Conservation (phyloP, 2,113 vertebrate species). For the Misgurnus mizolepis region DNA sequence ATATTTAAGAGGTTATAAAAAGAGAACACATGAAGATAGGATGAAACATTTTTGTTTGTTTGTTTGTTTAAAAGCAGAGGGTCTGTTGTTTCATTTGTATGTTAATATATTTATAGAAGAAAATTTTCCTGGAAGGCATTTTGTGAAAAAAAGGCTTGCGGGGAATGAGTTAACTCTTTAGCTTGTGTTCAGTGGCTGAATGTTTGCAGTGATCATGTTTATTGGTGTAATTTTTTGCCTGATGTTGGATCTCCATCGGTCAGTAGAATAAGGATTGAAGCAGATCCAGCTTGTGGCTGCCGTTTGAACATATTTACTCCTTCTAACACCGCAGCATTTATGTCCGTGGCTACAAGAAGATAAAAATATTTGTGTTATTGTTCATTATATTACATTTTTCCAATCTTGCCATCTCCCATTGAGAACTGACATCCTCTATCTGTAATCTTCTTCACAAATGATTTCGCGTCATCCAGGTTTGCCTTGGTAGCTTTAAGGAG, state of each 20-base stretch:
- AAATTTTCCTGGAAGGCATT: no score
- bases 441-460: slow-evolving; percentile 72
- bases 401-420: neutral
- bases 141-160: no score
- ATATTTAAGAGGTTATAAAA: no score
- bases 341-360: slow-evolving; percentile 80
- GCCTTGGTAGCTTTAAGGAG: slow-evolving; percentile 79
- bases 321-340: slow-evolving; percentile 80
- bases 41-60: no score
- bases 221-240: slow-evolving; percentile 65
- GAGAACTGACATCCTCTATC: slow-evolving; percentile 68
- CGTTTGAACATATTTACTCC: slow-evolving; percentile 81
- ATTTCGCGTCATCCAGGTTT: slow-evolving; percentile 77
- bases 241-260: slow-evolving; percentile 87
- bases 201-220: neutral
- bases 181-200: no score
- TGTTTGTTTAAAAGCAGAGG: no score
- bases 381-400: neutral
- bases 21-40: no score
- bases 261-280: slow-evolving; percentile 88
- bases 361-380: slow-evolving; percentile 5
- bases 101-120: no score
- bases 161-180: no score
- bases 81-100: no score
- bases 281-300: slow-evolving; percentile 72